Evolutionary conservation across 1,140 invertebrate genomes (phyloP).

Genomic region (Matsumurasca onukii): DNA sequence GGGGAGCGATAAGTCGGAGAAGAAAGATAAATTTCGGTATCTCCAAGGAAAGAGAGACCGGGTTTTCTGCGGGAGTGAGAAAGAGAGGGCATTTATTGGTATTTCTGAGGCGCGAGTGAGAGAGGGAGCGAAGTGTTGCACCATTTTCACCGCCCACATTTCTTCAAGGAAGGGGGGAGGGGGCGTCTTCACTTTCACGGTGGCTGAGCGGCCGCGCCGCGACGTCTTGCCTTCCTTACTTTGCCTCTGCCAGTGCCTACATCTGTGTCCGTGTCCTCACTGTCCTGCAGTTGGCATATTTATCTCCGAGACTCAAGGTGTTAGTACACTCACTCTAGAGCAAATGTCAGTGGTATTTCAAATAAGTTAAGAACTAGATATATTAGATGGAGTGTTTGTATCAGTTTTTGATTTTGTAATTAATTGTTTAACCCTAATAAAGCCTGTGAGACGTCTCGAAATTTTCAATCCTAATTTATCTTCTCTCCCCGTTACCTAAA

Average conservation of each 20-base stretch:
- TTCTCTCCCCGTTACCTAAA: no score
- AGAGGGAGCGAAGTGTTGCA: constrained; percentile 27
- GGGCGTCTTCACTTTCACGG: constrained; percentile 29
- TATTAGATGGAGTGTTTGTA: no score
- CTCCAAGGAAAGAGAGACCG: constrained; percentile 4
- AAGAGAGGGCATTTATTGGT: constrained; percentile 23
- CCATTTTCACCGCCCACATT: constrained; percentile 28
- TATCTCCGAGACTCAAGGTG: no score
- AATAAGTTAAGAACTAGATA: no score
- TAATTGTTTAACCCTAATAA: no score
- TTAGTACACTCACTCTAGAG: no score
- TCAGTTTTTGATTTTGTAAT: no score
- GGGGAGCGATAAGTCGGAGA: constrained; percentile 17
- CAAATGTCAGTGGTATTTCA: no score
- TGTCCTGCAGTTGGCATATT: background rate
- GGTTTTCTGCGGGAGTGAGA: constrained; percentile 3
- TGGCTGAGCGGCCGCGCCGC: constrained; percentile 18
- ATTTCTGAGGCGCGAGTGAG: constrained; percentile 31
- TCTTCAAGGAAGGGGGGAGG: constrained; percentile 16
- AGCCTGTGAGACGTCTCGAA: no score
- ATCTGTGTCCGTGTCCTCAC: background rate
- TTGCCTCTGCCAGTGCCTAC: background rate
- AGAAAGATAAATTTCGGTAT: constrained; percentile 11
- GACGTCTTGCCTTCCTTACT: constrained; percentile 8
- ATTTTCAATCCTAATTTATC: no score